Evolutionary conservation across 23 tunicate species (phyloP), one percentile per base, ranked within the genome.

Genomic region (Styela clava): DNA sequence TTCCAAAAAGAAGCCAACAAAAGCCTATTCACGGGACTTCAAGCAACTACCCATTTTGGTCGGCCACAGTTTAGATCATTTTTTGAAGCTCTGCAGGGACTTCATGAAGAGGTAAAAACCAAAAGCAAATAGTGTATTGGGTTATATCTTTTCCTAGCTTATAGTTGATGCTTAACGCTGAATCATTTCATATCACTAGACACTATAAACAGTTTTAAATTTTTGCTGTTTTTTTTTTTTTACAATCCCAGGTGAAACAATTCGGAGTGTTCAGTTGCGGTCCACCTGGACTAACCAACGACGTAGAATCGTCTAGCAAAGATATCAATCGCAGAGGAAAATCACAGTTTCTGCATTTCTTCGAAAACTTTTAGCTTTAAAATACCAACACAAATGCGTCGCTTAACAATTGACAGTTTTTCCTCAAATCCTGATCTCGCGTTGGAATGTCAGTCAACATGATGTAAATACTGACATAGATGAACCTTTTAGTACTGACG

Each of bases 261-360:
- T 56, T 95, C 30, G 99, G 99, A 2, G 99, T 95, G 33, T 95
- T 95, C 35, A 95, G 99, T 73, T 95, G 99, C 69, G 99, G 99
- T 29, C 99, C 99, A 30, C 89, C 89, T 1, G 99, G 95, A 19
- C 52, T 95, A 2, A 89, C 99, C 44, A 90, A 84, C 63, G 96
- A 86, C n/a, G 99, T 95, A 12, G 99, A 95, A 64, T 83, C 80
- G n/a, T 93, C 99, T 2, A 84, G 91, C 64, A 83, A 76, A 68
- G 69, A 82, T 21, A 28, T 95, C 0, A 95, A 95, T 77, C 86
- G 82, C 78, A 24, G 81, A 32, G 85, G 94, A 91, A 83, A 90
- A 79, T 96, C 96, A 1, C 84, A 86, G 33, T 95, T 95, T 78
- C 83, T 83, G 64, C 99, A 95, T 74, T 95, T 89, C 88, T 95